Percentiles rank a stretch among this genome's conserved stretches.
phyloP scores from a whole-genome alignment of 2,797 vertebrate species.

The Carcharodon carcharias region DNA sequence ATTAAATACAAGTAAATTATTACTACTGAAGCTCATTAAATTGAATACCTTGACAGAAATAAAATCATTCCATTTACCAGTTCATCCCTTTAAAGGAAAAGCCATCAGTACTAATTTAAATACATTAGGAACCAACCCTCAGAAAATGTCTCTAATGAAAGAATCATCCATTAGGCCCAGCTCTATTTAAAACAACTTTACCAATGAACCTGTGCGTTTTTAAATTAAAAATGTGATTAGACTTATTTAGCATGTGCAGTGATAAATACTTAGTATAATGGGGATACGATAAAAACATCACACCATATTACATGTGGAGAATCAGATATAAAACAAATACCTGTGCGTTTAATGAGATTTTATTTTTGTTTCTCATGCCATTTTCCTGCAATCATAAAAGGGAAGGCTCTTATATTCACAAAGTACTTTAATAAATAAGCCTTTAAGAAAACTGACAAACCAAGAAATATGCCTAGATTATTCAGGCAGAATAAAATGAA shows the following conservation, averaged over 20 bases:
- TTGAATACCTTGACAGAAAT: background rate
- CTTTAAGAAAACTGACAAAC: background rate
- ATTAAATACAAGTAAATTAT: conserved; percentile 6
- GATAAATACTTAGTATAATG: background rate
- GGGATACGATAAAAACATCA: background rate
- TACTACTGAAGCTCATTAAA: conserved; percentile 12
- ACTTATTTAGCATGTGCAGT: background rate
- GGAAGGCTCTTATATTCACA: background rate
- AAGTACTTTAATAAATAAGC: conserved; percentile 6
- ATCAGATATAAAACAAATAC: background rate
- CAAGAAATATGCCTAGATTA: background rate
- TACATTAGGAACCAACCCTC: conserved; percentile 13
- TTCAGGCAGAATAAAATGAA: conserved; percentile 13
- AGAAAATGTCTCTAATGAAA: conserved; percentile 10
- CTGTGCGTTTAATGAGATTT: background rate
- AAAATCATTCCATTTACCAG: conserved; percentile 16
- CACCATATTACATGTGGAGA: background rate
- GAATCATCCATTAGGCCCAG: background rate
- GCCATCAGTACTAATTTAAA: conserved; percentile 17
- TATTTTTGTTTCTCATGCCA: background rate
- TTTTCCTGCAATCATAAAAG: background rate
- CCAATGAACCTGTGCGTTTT: background rate
- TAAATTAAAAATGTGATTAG: background rate
- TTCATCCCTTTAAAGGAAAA: background rate
- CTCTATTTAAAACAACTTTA: background rate